Evolutionary conservation across 2,113 vertebrate species (phyloP), one percentile per base, ranked within the genome.

Genomic region (Hydropotes inermis): DNA sequence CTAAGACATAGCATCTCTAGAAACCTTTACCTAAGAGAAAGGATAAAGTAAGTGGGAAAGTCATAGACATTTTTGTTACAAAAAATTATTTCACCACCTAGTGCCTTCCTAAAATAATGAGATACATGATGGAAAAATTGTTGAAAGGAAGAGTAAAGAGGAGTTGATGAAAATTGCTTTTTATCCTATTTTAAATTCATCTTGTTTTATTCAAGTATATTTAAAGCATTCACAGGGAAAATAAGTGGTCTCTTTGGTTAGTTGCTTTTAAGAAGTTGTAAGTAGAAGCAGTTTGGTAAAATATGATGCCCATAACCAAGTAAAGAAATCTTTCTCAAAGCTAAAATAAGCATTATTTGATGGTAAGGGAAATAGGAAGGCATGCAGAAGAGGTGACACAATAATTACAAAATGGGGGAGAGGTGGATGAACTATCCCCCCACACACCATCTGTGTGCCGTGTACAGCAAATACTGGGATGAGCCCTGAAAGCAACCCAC

Each of bases 381-480:
- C 1, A 12, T 47, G 12, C 33, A 74, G 36, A 78, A 70, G 39
- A 50, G 58, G 74, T 60, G 25, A 88, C 11, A 43, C 12, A 7
- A n/a, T 14, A 28, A 89, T 87, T 16, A 27, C 19, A 4, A 45
- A 88, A 81, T 9, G 6, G 33, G 60, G 94, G 36, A 88, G 85
- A 4, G 7, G 36, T 57, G 94, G 67, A 33, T 55, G n/a, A 55
- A 84, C n/a, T 23, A 47, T 89, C 88, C 50, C 50, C 8, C 39
- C 33, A 43, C 58, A 50, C 60, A 55, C 96, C 95, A 96, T 96
- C 97, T 96, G 94, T 36, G 19, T 21, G 27, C 89, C 30, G 54
- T 45, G 83, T 55, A 86, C 33, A 47, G 58, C 50, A 2, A 45
- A 89, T 82, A 87, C 92, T 27, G 39, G 79, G 30, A 36, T 60